Percentiles rank a stretch among this genome's conserved stretches.
These are phyloP conservation scores for Archocentrus centrarchus DNA, from an alignment of 2,113 vertebrate species.

Conservation along the genomic window DNA sequence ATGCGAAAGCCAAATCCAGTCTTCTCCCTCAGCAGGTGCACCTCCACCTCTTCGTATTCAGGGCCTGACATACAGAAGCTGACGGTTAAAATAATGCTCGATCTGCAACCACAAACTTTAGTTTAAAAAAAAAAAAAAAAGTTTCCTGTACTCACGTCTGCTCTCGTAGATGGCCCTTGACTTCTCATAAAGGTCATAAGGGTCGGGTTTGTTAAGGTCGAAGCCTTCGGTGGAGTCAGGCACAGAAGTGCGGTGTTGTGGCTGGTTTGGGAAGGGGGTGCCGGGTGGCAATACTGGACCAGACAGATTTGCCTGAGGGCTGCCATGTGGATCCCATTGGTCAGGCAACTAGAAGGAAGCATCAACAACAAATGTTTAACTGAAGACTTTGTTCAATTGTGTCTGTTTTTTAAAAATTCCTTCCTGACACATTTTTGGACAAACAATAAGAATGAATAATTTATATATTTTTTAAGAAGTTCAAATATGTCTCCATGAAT, in stretches of 20 bases:
- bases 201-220: constrained; percentile 96
- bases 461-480: background rate
- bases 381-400: background rate
- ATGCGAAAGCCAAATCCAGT: constrained; percentile 99
- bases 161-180: constrained; percentile 99
- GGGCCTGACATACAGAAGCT: constrained; percentile 80
- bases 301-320: constrained; percentile 91
- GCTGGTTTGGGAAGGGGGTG: constrained; percentile 87
- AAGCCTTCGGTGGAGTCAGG: constrained; percentile 95
- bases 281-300: constrained; percentile 87
- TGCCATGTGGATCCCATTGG: constrained; percentile 95
- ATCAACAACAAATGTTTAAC: background rate
- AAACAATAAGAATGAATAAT: too few relatives aligned
- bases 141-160: constrained; percentile 82
- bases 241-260: constrained; percentile 91
- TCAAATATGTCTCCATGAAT: background rate
- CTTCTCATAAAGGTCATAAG: constrained; percentile 98
- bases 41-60: constrained; percentile 96
- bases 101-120: background rate
- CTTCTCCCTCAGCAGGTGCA: constrained; percentile 97
- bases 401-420: background rate
- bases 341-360: constrained; percentile 84
- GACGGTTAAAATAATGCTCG: background rate
- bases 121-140: background rate
- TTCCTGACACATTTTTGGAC: too few relatives aligned